Percentiles rank a stretch among this genome's conserved stretches.
Conservation (phyloP, 2,888 invertebrate species). For the Cremastobaeus sp. region DNA sequence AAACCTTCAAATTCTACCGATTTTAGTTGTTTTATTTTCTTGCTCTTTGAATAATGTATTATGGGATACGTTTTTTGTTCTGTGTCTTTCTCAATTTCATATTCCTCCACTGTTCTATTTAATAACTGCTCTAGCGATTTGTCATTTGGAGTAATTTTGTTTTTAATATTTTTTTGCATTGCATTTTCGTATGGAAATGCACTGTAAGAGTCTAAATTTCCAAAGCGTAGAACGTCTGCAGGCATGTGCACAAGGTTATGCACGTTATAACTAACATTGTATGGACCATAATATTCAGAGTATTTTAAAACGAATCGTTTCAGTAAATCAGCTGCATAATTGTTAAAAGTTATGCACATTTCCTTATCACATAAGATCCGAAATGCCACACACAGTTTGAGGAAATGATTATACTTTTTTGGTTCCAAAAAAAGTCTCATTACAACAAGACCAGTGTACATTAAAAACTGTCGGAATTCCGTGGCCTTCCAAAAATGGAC, state of each 20-base stretch:
- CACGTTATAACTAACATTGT: slow-evolving; percentile 64
- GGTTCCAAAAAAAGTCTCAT: slow-evolving; percentile 9
- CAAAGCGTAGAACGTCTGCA: slow-evolving; percentile 15
- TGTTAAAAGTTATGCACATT: slow-evolving; percentile 29
- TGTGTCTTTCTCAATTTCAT: slow-evolving; percentile 5
- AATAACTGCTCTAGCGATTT: slow-evolving; percentile 16
- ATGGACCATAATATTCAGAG: slow-evolving; percentile 54
- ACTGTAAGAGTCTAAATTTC: slow-evolving; percentile 20
- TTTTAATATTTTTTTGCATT: slow-evolving; percentile 24
- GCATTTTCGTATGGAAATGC: slow-evolving; percentile 24
- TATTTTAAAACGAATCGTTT: slow-evolving; percentile 40
- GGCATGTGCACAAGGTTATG: slow-evolving; percentile 65
- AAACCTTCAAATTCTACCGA: too few species aligned
- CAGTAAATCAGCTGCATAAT: slow-evolving; percentile 35
- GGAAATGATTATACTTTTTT: slow-evolving; percentile 59
- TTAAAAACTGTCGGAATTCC: slow-evolving; percentile 53
- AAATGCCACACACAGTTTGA: slow-evolving; percentile 59
- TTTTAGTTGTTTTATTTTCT: too few species aligned
- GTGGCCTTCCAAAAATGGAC: slow-evolving; percentile 64
- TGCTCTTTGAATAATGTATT: too few species aligned
- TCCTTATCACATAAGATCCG: slow-evolving; percentile 29
- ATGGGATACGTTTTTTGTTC: too few species aligned
- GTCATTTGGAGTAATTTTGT: slow-evolving; percentile 20
- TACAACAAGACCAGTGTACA: slow-evolving; percentile 18
- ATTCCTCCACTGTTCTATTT: slow-evolving; percentile 20